Evolutionary conservation across 2,888 invertebrate genomes (phyloP).

Genomic region (Leucoptera coffeella): DNA sequence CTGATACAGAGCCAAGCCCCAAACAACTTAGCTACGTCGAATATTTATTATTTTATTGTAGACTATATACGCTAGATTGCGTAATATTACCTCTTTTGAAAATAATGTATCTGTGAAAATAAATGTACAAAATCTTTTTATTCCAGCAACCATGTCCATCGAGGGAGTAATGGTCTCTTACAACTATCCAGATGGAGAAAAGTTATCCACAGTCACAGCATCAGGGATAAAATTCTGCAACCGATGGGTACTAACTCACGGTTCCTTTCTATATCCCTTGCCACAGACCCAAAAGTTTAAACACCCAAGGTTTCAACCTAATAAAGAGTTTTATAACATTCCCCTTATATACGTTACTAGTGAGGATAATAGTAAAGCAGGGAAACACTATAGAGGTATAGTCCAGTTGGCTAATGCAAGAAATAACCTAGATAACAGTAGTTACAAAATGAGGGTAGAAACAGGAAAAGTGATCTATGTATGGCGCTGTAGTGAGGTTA

Average conservation of each 20-base stretch:
- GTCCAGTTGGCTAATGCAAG: slow-evolving; percentile 19
- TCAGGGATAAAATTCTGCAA: slow-evolving; percentile 46
- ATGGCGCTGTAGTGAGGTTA: slow-evolving; percentile 50
- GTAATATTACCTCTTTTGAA: too few relatives aligned
- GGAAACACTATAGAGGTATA: slow-evolving; percentile 16
- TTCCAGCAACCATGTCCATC: slow-evolving; percentile 23
- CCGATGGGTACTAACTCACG: slow-evolving; percentile 50
- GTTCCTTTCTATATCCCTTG: slow-evolving; percentile 38
- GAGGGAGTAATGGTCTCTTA: slow-evolving; percentile 47
- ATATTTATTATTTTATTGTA: too few relatives aligned
- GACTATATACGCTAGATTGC: too few relatives aligned
- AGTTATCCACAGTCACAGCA: slow-evolving; percentile 39
- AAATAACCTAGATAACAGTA: slow-evolving; percentile 16
- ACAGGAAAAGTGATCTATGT: slow-evolving; percentile 38
- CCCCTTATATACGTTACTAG: slow-evolving; percentile 42
- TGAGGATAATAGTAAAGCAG: too few relatives aligned
- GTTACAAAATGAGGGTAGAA: slow-evolving; percentile 30
- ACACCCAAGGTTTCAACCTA: slow-evolving; percentile 19
- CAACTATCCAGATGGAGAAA: slow-evolving; percentile 26
- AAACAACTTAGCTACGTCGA: too few relatives aligned
- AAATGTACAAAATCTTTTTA: too few relatives aligned
- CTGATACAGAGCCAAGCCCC: too few relatives aligned
- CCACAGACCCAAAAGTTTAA: slow-evolving; percentile 29
- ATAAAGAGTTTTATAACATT: slow-evolving; percentile 33
- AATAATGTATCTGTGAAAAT: too few relatives aligned